Conservation (phyloP, 2,888 invertebrate species). For the Melanostoma mellinum region DNA sequence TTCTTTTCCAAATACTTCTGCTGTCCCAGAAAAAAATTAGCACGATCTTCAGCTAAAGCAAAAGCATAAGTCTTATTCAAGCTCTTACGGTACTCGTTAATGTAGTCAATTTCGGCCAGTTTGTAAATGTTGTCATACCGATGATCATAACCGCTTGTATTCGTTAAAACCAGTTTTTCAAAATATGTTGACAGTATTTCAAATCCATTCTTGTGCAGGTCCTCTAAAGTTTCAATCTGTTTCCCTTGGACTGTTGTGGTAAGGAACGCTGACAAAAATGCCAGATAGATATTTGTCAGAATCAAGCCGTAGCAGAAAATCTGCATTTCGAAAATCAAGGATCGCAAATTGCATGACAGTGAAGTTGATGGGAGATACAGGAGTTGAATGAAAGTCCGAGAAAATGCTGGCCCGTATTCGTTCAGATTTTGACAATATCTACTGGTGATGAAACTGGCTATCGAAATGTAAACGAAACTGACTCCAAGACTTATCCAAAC, state of each 20-base stretch:
- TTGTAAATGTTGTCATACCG: constrained; percentile 27
- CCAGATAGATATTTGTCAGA: constrained; percentile 54
- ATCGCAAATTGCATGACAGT: background rate
- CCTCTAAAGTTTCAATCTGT: constrained; percentile 49
- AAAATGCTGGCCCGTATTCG: constrained; percentile 53
- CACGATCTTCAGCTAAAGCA: constrained; percentile 51
- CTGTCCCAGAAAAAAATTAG: constrained; percentile 48
- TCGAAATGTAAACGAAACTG: constrained; percentile 45
- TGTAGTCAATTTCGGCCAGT: constrained; percentile 37
- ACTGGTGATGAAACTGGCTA: constrained; percentile 10
- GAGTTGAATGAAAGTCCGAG: constrained; percentile 33
- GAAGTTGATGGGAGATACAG: constrained; percentile 41
- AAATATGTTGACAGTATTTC: constrained; percentile 36
- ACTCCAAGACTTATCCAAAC: constrained; percentile 46
- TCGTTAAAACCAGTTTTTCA: constrained; percentile 15
- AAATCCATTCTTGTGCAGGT: constrained; percentile 35
- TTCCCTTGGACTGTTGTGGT: constrained; percentile 62
- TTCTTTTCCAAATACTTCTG: constrained; percentile 56
- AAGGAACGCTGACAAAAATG: constrained; percentile 55
- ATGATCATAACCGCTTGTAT: constrained; percentile 20
- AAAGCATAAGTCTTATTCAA: constrained; percentile 46
- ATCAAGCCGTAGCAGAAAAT: constrained; percentile 55
- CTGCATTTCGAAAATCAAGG: constrained; percentile 52
- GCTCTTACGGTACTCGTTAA: constrained; percentile 50
- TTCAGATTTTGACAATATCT: constrained; percentile 2